Evolutionary conservation across 2,113 vertebrate genomes (phyloP), one percentile per base, ranked within the genome.

Genomic region (Dendrocopos noguchii): DNA sequence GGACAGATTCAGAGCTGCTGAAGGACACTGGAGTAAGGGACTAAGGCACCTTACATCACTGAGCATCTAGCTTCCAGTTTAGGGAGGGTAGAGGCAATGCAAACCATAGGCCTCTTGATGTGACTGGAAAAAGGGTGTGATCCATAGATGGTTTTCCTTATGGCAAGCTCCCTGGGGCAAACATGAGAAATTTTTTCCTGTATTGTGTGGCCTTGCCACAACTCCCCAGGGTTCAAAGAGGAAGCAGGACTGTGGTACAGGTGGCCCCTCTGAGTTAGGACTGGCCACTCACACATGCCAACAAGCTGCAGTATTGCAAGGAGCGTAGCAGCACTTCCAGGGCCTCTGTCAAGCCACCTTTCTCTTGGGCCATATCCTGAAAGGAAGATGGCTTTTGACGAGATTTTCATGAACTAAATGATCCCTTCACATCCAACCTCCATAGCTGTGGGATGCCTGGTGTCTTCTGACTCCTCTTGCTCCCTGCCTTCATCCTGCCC

Each of bases 151-250:
- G 17, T 15, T 82, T 79, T 73, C 12, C 14, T 44, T 60, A 42
- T 4, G 5, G 61, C 44, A 56, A 85, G 10, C 24, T 22, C 34
- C n/a, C 13, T 55, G 79, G 14, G 44, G 9, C 67, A 39, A 50
- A 36, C 9, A 3, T 72, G n/a, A 65, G 57, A 83, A 71, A 52
- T 28, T 10, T 56, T 79, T 50, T 66, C 52, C 17, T 39, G 3
- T 83, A 9, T 31, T 25, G 11, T 19, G 8, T 33, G 16, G 9
- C 31, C 42, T 44, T 52, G 22, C 46, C 8, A 12, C 33, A 61
- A 21, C 2, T 12, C 29, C 6, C 9, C 33, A 36, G 19, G 0
- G 0, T 76, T 70, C 3, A 2, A 61, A 19, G 19, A 56, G 19
- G 14, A 36, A 33, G 36, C 34, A 29, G 36, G 52, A 15, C 15